These are phyloP conservation scores for Hydropsyche tenuis DNA, from an alignment of 1,140 invertebrate genomes.

Conservation along the genomic window DNA sequence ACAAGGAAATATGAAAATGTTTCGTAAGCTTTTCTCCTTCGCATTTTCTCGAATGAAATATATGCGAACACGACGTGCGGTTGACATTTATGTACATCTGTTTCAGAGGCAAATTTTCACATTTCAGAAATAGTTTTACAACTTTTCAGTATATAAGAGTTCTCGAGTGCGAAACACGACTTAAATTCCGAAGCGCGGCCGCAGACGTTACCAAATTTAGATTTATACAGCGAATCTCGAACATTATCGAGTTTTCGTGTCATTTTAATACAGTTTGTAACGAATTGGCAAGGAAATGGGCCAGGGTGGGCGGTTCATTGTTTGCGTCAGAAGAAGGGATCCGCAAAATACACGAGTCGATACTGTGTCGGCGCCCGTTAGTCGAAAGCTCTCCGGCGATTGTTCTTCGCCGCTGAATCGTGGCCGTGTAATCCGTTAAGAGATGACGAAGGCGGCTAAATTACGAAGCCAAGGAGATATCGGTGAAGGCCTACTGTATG, in stretches of 20 bases:
- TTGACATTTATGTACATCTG: conserved; percentile 4
- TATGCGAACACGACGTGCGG: neutral
- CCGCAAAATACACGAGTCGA: no score
- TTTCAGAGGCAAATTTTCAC: no score
- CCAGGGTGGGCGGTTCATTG: no score
- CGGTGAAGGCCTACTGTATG: no score
- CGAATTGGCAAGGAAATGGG: no score
- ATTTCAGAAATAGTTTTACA: neutral
- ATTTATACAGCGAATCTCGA: no score
- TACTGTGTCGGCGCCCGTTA: neutral
- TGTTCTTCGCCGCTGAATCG: conserved; percentile 3
- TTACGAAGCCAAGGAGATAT: no score
- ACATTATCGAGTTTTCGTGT: no score
- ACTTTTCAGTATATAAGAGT: neutral
- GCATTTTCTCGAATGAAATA: neutral
- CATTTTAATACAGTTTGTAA: no score
- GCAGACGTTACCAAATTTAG: no score
- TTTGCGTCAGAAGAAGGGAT: no score
- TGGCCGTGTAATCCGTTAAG: conserved; percentile 7
- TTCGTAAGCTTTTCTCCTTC: neutral
- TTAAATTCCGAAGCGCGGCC: no score
- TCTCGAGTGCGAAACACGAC: neutral
- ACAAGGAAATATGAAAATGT: neutral
- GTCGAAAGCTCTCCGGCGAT: neutral
- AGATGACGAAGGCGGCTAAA: neutral